phyloP scores from a whole-genome alignment of 2,113 vertebrate genomes.

The Pelvicachromis taeniatus region DNA sequence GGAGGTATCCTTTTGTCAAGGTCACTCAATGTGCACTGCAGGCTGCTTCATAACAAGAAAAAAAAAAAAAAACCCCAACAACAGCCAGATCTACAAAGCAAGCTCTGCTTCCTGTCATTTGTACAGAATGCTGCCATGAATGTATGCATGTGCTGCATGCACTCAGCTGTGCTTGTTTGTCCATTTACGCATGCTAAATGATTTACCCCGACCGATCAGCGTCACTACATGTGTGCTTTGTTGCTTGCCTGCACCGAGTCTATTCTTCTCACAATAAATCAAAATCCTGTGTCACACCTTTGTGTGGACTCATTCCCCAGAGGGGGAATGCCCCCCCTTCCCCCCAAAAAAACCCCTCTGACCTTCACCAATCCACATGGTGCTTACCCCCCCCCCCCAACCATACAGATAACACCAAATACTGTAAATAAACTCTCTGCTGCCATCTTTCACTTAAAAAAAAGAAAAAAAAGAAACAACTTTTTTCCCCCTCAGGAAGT shows the following conservation, averaged over 20 bases:
- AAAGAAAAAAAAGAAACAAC: background rate
- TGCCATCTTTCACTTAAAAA: background rate
- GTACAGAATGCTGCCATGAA: constrained; percentile 16
- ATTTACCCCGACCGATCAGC: background rate
- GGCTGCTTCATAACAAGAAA: background rate
- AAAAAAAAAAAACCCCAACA: rapidly evolving
- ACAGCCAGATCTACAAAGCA: background rate
- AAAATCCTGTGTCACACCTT: constrained; percentile 40
- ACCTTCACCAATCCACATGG: constrained; percentile 2
- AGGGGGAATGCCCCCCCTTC: background rate
- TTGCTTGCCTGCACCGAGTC: background rate
- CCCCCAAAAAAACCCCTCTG: background rate
- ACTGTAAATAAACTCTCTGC: background rate
- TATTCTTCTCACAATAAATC: constrained; percentile 36
- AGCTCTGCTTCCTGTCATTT: background rate
- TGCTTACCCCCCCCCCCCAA: background rate
- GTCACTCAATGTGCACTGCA: constrained; percentile 1
- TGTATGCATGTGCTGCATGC: constrained; percentile 16
- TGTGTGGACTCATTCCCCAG: background rate
- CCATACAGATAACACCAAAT: background rate
- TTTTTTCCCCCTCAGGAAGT: constrained; percentile 19
- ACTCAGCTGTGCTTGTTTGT: constrained; percentile 11
- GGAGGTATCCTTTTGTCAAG: constrained; percentile 6
- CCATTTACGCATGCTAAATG: constrained; percentile 34
- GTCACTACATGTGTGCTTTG: background rate